A percentile compares a stretch with the other conserved stretches of the same genome.
These are phyloP conservation scores for Neelides sp. DNA, from an alignment of 1,140 invertebrate genomes.

Conservation along the genomic window DNA sequence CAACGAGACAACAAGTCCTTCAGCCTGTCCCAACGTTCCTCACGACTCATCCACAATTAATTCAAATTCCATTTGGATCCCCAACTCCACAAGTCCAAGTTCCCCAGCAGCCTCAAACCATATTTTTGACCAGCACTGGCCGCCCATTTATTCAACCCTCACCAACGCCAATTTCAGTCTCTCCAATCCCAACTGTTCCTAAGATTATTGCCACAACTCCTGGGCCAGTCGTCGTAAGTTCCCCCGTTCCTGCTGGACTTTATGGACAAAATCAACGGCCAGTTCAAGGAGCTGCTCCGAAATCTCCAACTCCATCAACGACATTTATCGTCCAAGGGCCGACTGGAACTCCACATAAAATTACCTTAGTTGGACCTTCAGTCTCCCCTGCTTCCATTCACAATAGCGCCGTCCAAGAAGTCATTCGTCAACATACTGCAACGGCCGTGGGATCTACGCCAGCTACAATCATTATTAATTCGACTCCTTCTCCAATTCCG, in stretches of 20 bases:
- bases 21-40: not conserved
- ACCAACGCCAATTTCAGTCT: not conserved
- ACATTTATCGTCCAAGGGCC: constrained; percentile 11
- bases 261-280: constrained; percentile 6
- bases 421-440: constrained; percentile 15
- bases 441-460: not conserved
- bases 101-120: not conserved
- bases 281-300: constrained; percentile 1
- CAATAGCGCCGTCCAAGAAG: constrained; percentile 18
- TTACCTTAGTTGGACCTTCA: constrained; percentile 10
- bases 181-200: not conserved
- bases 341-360: constrained; percentile 15
- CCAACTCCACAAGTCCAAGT: not conserved
- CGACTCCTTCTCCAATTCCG: not conserved
- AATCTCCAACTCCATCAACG: constrained; percentile 2
- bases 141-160: not conserved
- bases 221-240: constrained; percentile 3
- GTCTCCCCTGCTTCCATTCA: constrained; percentile 8
- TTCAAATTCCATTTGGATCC: too few species aligned
- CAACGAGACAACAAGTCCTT: not conserved
- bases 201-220: constrained; percentile 12
- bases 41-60: constrained; percentile 12
- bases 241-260: constrained; percentile 1
- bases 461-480: not conserved
- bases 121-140: too few species aligned